A percentile compares a stretch with the other conserved stretches of the same genome.
Conservation (phyloP, 2,888 invertebrate species). For the Stenoptilia bipunctidactyla region DNA sequence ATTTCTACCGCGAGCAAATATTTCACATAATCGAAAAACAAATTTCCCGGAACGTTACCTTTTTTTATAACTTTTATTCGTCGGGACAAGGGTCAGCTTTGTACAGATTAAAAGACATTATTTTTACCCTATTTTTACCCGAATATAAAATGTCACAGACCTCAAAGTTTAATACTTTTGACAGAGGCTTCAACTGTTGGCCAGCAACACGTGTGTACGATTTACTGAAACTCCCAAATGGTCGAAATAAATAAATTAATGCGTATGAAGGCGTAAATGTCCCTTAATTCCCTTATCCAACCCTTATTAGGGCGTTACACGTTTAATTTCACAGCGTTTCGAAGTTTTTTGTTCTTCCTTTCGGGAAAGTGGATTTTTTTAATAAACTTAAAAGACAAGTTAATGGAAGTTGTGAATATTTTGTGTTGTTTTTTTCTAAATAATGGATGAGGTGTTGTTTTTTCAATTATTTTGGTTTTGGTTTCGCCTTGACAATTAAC, state of each 20-base stretch:
- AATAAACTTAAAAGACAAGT: too few species aligned
- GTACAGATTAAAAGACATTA: conserved; percentile 61
- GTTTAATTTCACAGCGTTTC: too few species aligned
- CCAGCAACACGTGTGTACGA: conserved; percentile 31
- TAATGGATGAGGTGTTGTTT: too few species aligned
- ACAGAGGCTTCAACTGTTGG: conserved; percentile 40
- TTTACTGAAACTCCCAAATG: conserved; percentile 29
- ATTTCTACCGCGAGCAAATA: conserved; percentile 12
- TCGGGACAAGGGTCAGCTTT: conserved; percentile 48
- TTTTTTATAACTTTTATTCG: conserved; percentile 41
- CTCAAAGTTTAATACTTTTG: conserved; percentile 58
- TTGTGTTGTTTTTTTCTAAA: too few species aligned
- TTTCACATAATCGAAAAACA: conserved; percentile 54
- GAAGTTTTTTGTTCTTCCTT: too few species aligned
- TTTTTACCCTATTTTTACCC: conserved; percentile 29
- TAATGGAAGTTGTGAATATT: too few species aligned
- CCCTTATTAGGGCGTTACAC: too few species aligned
- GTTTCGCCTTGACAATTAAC: too few species aligned
- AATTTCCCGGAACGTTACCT: conserved; percentile 35
- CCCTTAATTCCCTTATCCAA: too few species aligned
- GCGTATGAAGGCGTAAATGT: not conserved
- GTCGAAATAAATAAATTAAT: conserved; percentile 12
- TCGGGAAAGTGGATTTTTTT: too few species aligned
- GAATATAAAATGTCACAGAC: conserved; percentile 39
- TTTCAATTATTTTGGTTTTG: too few species aligned